Conservation (phyloP, 2,113 vertebrate species). For the Struthio camelus region DNA sequence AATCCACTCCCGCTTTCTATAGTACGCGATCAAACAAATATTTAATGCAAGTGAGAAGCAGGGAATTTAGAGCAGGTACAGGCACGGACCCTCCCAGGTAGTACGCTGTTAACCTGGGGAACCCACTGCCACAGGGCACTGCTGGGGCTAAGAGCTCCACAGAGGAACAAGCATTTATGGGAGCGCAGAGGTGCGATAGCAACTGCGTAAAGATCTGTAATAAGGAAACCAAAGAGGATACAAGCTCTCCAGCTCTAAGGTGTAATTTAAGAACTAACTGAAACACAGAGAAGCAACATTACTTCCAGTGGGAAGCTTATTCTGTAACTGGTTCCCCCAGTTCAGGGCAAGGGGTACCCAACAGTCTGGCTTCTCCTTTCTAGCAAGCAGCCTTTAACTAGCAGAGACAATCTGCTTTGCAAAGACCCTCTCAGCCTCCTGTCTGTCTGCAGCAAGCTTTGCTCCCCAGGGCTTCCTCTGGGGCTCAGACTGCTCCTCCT, state of each 20-base stretch:
- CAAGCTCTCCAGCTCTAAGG: background rate
- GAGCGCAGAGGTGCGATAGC: background rate
- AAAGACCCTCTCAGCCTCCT: background rate
- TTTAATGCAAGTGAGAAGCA: background rate
- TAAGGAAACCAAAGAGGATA: background rate
- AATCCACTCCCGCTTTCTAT: background rate
- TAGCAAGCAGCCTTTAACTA: background rate
- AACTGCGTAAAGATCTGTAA: background rate
- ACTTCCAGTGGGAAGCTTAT: background rate
- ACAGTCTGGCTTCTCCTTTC: background rate
- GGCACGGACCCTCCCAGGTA: too few relatives aligned
- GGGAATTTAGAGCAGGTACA: rapidly evolving
- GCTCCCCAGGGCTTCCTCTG: background rate
- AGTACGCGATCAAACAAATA: background rate
- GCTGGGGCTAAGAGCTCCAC: background rate
- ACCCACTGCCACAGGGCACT: background rate
- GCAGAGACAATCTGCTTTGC: background rate
- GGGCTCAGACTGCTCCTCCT: background rate
- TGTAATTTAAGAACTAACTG: background rate
- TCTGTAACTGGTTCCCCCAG: background rate
- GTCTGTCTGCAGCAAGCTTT: background rate
- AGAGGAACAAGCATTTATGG: background rate
- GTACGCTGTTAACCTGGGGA: background rate
- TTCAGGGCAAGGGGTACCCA: too few relatives aligned
- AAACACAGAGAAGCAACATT: background rate